These are phyloP conservation scores for Latrodectus geometricus DNA, from an alignment of 1,140 invertebrate genomes.

Conservation along the genomic window DNA sequence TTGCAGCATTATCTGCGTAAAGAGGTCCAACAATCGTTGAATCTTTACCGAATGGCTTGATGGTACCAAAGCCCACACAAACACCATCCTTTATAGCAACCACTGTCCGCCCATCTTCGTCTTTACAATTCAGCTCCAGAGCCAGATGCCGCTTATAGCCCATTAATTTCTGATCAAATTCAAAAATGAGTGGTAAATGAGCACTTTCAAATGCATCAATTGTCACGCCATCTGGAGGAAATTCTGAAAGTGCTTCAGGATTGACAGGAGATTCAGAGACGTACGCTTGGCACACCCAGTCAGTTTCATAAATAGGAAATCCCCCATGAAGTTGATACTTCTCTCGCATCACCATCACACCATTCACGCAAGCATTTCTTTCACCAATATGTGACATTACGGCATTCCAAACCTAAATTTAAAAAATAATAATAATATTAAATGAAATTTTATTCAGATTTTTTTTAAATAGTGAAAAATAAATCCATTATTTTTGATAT, in stretches of 20 bases:
- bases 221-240: background rate
- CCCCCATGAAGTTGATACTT: slow-evolving; percentile 62
- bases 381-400: no score
- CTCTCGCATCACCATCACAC: slow-evolving; percentile 58
- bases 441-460: no score
- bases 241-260: slow-evolving; percentile 21
- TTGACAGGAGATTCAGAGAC: background rate
- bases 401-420: no score
- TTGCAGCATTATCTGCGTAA: slow-evolving; percentile 61
- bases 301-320: slow-evolving; percentile 45
- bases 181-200: slow-evolving; percentile 27
- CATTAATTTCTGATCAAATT: slow-evolving; percentile 54
- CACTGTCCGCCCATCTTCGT: slow-evolving; percentile 42
- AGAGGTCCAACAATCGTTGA: slow-evolving; percentile 62
- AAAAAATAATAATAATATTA: no score
- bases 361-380: slow-evolving; percentile 18
- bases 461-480: no score
- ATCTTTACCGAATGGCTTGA: slow-evolving; percentile 54
- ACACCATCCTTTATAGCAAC: slow-evolving; percentile 54
- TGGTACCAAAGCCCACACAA: slow-evolving; percentile 62
- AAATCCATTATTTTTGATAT: no score
- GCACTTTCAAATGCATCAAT: slow-evolving; percentile 8
- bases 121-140: slow-evolving; percentile 37
- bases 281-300: background rate
- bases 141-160: slow-evolving; percentile 44